A percentile compares a stretch with the other conserved stretches of the same genome.
Evolutionary conservation across 1,140 invertebrate species (phyloP).

Genomic region (Meloidogyne floridensis): DNA sequence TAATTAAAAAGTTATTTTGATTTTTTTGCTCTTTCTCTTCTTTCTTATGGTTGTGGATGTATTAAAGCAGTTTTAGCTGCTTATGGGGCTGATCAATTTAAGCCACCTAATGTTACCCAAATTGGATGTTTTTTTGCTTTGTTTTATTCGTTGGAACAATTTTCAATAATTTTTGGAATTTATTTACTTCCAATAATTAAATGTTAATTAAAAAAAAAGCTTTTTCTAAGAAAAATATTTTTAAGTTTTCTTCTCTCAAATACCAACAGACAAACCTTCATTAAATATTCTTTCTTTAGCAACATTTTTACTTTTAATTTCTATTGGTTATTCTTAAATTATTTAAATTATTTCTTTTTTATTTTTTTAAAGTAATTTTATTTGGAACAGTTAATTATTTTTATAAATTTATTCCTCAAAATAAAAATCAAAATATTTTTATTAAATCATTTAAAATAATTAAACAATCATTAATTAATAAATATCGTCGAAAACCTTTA

Average conservation of each 20-base stretch:
- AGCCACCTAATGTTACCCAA: constrained; percentile 14
- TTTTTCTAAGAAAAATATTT: not conserved
- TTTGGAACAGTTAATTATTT: not conserved
- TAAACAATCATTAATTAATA: constrained; percentile 1
- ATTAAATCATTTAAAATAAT: constrained; percentile 10
- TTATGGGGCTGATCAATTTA: constrained; percentile 26
- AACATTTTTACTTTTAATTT: constrained; percentile 5
- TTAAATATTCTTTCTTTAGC: constrained; percentile 1
- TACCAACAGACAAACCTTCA: constrained; percentile 12
- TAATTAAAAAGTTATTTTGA: constrained; percentile 8
- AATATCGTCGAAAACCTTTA: constrained; percentile 9
- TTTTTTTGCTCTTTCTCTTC: constrained; percentile 14
- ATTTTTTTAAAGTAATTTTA: not conserved
- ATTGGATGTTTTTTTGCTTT: constrained; percentile 24
- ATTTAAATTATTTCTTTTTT: not conserved
- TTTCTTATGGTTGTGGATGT: constrained; percentile 17
- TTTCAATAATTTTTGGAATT: constrained; percentile 19
- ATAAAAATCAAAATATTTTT: not conserved
- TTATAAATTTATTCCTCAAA: not conserved
- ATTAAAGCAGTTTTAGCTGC: constrained; percentile 18
- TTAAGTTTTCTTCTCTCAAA: too few species aligned
- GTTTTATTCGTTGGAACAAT: constrained; percentile 21
- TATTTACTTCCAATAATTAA: constrained; percentile 15
- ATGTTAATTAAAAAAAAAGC: constrained; percentile 1
- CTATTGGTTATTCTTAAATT: not conserved